Evolutionary conservation across 2,888 invertebrate species (phyloP), one percentile per base, ranked within the genome.

Genomic region (Eumacrocentrus americanus): DNA sequence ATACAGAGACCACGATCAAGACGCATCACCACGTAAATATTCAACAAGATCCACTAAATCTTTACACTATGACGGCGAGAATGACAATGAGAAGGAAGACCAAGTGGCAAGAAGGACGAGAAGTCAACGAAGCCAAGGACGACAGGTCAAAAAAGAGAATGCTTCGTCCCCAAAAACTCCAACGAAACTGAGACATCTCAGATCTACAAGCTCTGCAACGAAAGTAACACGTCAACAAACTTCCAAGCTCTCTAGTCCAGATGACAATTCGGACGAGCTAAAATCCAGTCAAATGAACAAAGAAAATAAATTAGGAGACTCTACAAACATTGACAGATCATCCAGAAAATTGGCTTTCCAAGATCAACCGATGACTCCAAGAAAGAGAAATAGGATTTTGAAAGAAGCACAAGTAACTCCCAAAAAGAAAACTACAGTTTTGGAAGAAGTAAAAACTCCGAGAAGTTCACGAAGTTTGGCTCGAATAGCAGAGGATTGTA

Each of bases 251-350:
- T 18, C 22, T 18, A 29, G 34, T 46, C 14, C 25, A 12, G 52
- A 60, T 23, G 12, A 7, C 2, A 0, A 46, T n/a, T 40, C 54
- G 12, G 11, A 14, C 1, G 25, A 25, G 4, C 48, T n/a, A 2
- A 14, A 54, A 18, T 9, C 6, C 23, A 44, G 23, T 48, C 48
- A 48, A 12, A 29, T n/a, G 11, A 51, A 65, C 16, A 60, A 57
- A 37, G 59, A 59, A n/a, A 60, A 65, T 16, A 47, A 58, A 47
- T 25, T 60, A 0, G 61, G 52, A 1, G 59, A 29, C 11, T 25
- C 29, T 7, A 3, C 1, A 20, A 25, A 38, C 35, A 52, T 48
- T 11, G 18, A 4, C 22, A 54, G 16, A 3, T 20, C 9, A 2
- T 18, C 7, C 22, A 37, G 46, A 6, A 59, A 42, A 40, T 11